phyloP scores from a whole-genome alignment of 2,797 vertebrate species.

The Diceros bicornis region DNA sequence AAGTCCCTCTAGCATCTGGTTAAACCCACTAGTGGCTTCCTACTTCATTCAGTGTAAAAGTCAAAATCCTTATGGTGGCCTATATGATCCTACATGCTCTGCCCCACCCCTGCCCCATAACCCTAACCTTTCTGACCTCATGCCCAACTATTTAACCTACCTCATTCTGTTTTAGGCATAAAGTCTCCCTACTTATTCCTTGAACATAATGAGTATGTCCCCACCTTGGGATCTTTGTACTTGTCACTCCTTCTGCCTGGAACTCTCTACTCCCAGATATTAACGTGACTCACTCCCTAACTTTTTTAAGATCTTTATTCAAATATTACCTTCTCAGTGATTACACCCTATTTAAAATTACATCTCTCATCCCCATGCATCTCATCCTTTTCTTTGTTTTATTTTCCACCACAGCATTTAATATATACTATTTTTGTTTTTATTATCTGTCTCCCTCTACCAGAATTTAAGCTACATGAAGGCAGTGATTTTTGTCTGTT shows the following conservation, averaged over 20 bases:
- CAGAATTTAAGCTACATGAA: constrained; percentile 15
- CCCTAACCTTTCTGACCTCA: neutral
- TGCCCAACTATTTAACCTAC: neutral
- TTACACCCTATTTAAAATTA: neutral
- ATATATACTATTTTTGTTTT: neutral
- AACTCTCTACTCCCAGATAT: neutral
- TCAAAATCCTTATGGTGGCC: neutral
- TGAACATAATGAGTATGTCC: neutral
- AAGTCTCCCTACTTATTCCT: neutral
- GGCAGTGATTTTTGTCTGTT: neutral
- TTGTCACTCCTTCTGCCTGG: neutral
- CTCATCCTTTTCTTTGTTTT: neutral
- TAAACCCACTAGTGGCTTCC: neutral
- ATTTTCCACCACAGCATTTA: neutral
- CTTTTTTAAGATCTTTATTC: neutral
- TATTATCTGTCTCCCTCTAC: constrained; percentile 14
- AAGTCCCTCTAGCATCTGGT: neutral
- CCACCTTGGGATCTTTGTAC: neutral
- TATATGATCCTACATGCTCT: neutral
- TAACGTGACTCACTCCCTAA: neutral
- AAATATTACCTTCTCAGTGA: neutral
- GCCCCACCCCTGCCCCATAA: neutral
- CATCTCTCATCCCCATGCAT: neutral
- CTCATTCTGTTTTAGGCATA: neutral
- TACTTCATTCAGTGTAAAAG: neutral